Evolutionary conservation across 2,888 invertebrate genomes (phyloP), one percentile per base, ranked within the genome.

Genomic region (Drosophila demipolita): DNA sequence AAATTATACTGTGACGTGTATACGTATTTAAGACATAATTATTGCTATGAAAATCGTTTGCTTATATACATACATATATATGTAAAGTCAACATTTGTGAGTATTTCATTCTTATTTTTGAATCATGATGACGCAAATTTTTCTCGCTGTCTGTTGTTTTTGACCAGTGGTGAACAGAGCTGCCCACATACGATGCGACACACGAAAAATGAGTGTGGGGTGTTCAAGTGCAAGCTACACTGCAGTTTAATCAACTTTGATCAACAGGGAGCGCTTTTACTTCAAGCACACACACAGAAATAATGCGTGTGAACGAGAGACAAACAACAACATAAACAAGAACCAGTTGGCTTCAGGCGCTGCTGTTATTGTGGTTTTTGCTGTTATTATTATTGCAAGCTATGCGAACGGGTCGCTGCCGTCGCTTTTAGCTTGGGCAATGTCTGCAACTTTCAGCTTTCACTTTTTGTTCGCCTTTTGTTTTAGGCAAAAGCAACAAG

Each of bases 361-460:
- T 29, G 57, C 15, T 36, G 45, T 20, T 49, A 36, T 33, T 38
- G 68, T 57, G 40, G 33, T 29, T 45, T 66, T 55, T 42, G 26
- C 42, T 32, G 53, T 48, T 63, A 38, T 42, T 58, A 66, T 69
- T 67, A 26, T 66, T 60, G 58, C 53, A 55, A 35, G 58, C 58
- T 35, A 62, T 73, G 64, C 49, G 80, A 81, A 77, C 83, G 68
- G 81, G 87, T 83, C 75, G 83, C 69, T 78, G 83, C 69, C 62
- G 48, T 50, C 60, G 45, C 45, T 54, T 82, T 85, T 78, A 72
- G 72, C 75, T 70, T 66, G 71, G 71, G 42, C 73, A 68, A 73
- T 45, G 49, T 59, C 69, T 53, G 63, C 80, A 81, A 82, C 84
- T 84, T 84, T 84, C 87, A 87, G 87, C 84, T 84, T 87, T 84